Evolutionary conservation across 1,140 invertebrate species (phyloP), one percentile per base, ranked within the genome.

Genomic region (Orius laevigatus): DNA sequence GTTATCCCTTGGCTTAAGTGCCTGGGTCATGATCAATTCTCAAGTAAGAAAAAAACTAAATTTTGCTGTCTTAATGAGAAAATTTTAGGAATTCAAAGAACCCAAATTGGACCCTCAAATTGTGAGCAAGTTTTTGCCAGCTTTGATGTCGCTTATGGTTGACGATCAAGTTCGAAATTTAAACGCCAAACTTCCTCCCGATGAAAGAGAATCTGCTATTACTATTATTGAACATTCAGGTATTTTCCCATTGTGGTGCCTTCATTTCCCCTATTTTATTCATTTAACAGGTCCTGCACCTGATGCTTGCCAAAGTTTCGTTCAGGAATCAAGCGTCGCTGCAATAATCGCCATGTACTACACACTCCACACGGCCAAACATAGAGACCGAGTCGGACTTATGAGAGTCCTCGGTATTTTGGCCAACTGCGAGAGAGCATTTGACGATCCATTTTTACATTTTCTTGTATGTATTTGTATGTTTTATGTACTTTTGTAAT

Each of bases 11-110:
- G 92, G 92, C 5, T 67, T 97, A 10, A 89, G 88, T 62, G 85
- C 91, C 4, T 96, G 91, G 91, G 80, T 90, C 33, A 96, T 98
- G 83, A 94, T 97, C 53, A 86, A 94, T 62, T 87, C 85, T 12
- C 89, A 76, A 60, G 63, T 70, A 47, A 36, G 44, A 39, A 52
- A 12, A 50, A 42, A 53, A 38, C 3, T n/a, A 38, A 12, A 38
- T 38, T 38, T 16, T 4, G 11, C 3, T 4, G 3, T 38, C 15
- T n/a, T n/a, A n/a, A n/a, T n/a, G n/a, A n/a, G n/a, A 16, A 38
- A 12, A 5, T 54, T 57, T 8, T 53, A 88, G 71, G 82, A 88
- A 51, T 96, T 94, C 56, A 91, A 90, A 62, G 93, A 97, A 66
- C 91, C 92, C 4, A 93, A 93, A 69, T 63, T 91, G 48, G 91